Conservation (phyloP, 1,140 invertebrate genomes). For the Caenorhabditis brenneri region DNA sequence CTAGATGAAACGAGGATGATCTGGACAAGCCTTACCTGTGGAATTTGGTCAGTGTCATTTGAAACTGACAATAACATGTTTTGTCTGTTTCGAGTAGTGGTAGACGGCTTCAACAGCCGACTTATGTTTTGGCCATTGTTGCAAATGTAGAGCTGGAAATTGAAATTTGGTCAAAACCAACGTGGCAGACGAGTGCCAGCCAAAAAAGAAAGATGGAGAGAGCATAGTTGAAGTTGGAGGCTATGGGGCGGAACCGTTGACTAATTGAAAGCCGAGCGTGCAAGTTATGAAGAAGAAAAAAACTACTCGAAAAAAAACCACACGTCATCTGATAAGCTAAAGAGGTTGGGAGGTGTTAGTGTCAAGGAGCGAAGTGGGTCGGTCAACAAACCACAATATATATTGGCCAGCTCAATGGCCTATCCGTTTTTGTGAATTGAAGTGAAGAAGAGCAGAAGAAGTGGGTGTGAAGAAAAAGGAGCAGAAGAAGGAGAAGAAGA, state of each 20-base stretch:
- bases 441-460: background rate
- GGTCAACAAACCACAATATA: background rate
- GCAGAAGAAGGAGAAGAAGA: background rate
- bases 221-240: background rate
- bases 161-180: background rate
- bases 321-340: conserved; percentile 19
- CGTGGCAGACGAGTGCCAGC: background rate
- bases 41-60: conserved; percentile 9
- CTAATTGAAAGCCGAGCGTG: conserved; percentile 23
- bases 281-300: background rate
- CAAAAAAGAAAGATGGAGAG: background rate
- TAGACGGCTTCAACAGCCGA: background rate
- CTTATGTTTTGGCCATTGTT: conserved; percentile 18
- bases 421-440: background rate
- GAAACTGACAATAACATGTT: conserved; percentile 35
- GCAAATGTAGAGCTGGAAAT: conserved; percentile 24
- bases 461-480: background rate
- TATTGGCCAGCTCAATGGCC: conserved; percentile 11
- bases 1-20: background rate
- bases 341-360: background rate
- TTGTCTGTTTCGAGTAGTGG: background rate
- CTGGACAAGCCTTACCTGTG: background rate
- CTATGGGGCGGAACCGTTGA: conserved; percentile 6
- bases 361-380: conserved; percentile 2
- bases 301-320: background rate